Evolutionary conservation across 1,140 invertebrate genomes (phyloP), one percentile per base, ranked within the genome.

Genomic region (Pectinophora gossypiella): DNA sequence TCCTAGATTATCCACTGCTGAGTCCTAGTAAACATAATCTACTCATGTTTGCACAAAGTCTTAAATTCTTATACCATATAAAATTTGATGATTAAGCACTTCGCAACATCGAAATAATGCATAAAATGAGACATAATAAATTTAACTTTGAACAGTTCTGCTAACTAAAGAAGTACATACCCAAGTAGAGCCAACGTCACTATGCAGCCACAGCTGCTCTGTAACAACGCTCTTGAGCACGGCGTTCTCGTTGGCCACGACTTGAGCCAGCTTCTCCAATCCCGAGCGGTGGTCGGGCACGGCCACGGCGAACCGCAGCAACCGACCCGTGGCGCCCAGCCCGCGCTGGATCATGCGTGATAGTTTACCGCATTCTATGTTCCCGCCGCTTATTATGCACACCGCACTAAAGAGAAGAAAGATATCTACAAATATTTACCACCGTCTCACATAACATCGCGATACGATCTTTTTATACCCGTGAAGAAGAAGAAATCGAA

Each of bases 141-240:
- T n/a, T n/a, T n/a, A n/a, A n/a, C n/a, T n/a, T n/a, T n/a, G n/a
- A n/a, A n/a, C n/a, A n/a, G n/a, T n/a, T n/a, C n/a, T n/a, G n/a
- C n/a, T n/a, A 32, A 32, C n/a, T 32, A 2, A 32, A n/a, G 27
- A 12, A 32, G 9, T n/a, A 56, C 68, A 19, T 51, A 81, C 83
- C 80, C 76, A 83, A 59, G 77, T 83, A 40, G 69, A 67, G 0
- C 58, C 62, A 19, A 83, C 61, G 21, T 84, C 80, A 27, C 67
- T 76, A 47, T 84, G 72, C 12, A 84, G 69, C 77, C 80, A 84
- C 68, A 80, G 75, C 50, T 83, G 83, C 38, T 86, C 83, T 0
- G 83, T 86, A 20, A 73, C 68, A 5, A 86, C 36, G 46, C 79
- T 84, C 51, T 84, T 83, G 7, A 86, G 54, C 9, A 80, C 68